Conservation (phyloP, 2,113 vertebrate genomes). For the Cavia porcellus region DNA sequence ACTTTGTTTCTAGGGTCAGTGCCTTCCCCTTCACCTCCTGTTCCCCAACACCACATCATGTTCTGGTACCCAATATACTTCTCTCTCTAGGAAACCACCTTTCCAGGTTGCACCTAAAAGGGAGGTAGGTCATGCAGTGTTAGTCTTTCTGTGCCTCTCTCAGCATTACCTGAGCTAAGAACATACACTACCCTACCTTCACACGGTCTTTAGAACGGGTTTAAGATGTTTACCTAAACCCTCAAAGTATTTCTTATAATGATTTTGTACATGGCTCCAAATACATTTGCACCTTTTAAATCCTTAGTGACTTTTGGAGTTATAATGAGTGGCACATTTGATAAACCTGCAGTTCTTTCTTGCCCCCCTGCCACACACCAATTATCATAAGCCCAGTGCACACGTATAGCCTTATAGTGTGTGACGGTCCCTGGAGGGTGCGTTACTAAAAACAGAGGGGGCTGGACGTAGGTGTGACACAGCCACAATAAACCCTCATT, state of each 20-base stretch:
- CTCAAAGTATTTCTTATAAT: background rate
- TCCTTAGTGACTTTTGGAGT: background rate
- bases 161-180: background rate
- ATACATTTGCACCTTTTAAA: background rate
- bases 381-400: background rate
- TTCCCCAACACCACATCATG: accelerated
- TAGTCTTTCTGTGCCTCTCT: background rate
- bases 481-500: background rate
- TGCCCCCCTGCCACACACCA: background rate
- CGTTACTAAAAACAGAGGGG: slow-evolving; percentile 2
- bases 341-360: background rate
- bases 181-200: background rate
- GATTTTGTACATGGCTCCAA: slow-evolving; percentile 39
- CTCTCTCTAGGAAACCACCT: background rate
- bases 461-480: background rate
- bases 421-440: background rate
- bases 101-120: background rate
- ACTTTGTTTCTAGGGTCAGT: background rate
- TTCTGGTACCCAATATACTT: background rate
- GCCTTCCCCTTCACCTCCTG: background rate
- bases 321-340: background rate
- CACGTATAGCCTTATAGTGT: background rate
- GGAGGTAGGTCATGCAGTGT: too few relatives aligned
- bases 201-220: background rate
- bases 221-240: slow-evolving; percentile 3